Evolutionary conservation across 1,140 invertebrate species (phyloP), one percentile per base, ranked within the genome.

Genomic region (Solenopsis invicta): DNA sequence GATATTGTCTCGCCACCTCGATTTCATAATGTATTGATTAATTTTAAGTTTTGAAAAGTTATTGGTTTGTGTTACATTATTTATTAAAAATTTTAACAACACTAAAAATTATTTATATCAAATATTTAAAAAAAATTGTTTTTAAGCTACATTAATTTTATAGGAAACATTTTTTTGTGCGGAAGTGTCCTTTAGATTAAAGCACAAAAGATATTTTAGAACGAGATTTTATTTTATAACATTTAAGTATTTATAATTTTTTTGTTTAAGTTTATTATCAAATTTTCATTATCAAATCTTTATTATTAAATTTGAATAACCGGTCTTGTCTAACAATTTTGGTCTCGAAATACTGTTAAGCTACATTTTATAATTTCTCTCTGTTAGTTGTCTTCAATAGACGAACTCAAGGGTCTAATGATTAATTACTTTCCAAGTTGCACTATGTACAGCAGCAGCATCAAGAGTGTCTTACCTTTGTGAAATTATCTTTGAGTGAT

Each of bases 351-450:
- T 62, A 24, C 12, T 29, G 21, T 10, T 10, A 54, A 29, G 29
- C 16, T 50, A 29, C 13, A 29, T 54, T 75, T 78, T 88, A 29
- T 29, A 85, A 85, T 76, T 84, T 59, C 12, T 18, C 29, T n/a
- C 16, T 29, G 52, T 66, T 59, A 48, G 8, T 59, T 13, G 24
- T 21, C 4, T 52, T 12, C 29, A 29, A 76, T 50, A 52, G 56
- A 66, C 45, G 41, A 77, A 52, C n/a, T 67, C 37, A 48, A 64
- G 66, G 18, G 6, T 74, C 59, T 72, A 29, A 77, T 84, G 78
- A 90, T 90, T 81, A 90, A 90, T 90, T 90, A 89, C 21, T 24
- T 24, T 29, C 18, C 34, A 45, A 66, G 45, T 41, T 72, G 76
- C 59, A 21, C 18, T 74, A 54, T 21, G 21, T 78, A 56, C 16